Conservation (phyloP, 1,140 invertebrate genomes). For the Polyergus mexicanus region DNA sequence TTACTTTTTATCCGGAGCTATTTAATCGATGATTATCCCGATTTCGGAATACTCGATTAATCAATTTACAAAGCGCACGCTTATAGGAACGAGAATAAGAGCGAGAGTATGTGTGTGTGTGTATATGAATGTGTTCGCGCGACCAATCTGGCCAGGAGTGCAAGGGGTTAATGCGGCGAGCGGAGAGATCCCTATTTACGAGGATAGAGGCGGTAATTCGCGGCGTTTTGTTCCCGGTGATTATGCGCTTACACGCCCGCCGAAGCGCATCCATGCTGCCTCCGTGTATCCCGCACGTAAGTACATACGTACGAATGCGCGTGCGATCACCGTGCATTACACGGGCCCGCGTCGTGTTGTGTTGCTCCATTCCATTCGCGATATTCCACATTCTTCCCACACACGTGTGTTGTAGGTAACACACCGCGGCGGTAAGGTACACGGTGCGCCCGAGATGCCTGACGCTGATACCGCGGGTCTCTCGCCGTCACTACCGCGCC, state of each 20-base stretch:
- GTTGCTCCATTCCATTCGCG: conserved; percentile 84
- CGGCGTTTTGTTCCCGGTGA: conserved; percentile 71
- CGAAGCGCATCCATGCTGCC: conserved; percentile 64
- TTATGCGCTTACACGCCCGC: conserved; percentile 69
- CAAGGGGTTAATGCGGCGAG: conserved; percentile 37
- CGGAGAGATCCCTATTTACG: conserved; percentile 53
- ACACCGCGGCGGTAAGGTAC: conserved; percentile 76
- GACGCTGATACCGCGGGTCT: conserved; percentile 78
- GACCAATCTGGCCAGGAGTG: background rate
- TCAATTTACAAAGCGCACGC: background rate
- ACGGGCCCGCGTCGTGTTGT: conserved; percentile 70
- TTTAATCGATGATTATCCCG: background rate
- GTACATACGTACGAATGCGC: background rate
- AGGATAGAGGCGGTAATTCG: conserved; percentile 69
- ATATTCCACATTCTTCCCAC: conserved; percentile 86
- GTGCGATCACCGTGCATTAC: conserved; percentile 52
- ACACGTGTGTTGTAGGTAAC: conserved; percentile 81
- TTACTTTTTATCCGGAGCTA: conserved; percentile 7
- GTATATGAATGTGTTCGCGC: background rate
- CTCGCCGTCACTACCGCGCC: conserved; percentile 74
- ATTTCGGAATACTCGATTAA: background rate
- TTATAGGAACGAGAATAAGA: background rate
- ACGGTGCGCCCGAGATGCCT: conserved; percentile 80
- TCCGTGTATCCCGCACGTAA: conserved; percentile 10
- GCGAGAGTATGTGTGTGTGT: background rate